Conservation (phyloP, 2,797 vertebrate genomes). For the Rhadinocentrus ornatus region DNA sequence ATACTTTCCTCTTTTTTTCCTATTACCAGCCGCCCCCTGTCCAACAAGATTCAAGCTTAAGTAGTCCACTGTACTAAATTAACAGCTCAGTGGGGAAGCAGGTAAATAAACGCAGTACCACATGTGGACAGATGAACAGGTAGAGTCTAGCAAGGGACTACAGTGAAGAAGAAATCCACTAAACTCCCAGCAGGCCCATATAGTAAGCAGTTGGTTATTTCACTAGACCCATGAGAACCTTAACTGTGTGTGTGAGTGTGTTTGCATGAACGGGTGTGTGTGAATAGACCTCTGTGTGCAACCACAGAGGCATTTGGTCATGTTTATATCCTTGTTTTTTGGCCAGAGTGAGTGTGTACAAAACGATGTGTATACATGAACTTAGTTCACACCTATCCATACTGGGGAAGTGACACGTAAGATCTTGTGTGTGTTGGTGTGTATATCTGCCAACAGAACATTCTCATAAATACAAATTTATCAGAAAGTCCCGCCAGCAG, state of each 20-base stretch:
- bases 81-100: not conserved
- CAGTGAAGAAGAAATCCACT: slow-evolving; percentile 47
- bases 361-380: slow-evolving; percentile 34
- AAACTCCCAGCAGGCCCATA: slow-evolving; percentile 49
- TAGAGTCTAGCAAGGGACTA: slow-evolving; percentile 2
- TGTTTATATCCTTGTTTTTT: slow-evolving; percentile 77
- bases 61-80: not conserved
- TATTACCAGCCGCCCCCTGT: not conserved
- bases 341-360: slow-evolving; percentile 55
- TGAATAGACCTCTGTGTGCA: slow-evolving; percentile 64
- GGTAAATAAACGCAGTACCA: slow-evolving; percentile 8
- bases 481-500: slow-evolving; percentile 47
- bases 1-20: not conserved
- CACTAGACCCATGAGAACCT: slow-evolving; percentile 60
- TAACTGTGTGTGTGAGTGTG: slow-evolving; percentile 51
- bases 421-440: slow-evolving; percentile 25
- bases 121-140: slow-evolving; percentile 17
- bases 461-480: slow-evolving; percentile 51
- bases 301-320: slow-evolving; percentile 72
- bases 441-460: slow-evolving; percentile 28
- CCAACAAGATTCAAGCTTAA: not conserved
- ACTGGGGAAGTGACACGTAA: slow-evolving; percentile 17
- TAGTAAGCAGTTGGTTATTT: slow-evolving; percentile 62
- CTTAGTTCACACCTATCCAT: slow-evolving; percentile 41
- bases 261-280: slow-evolving; percentile 30